A percentile compares a stretch with the other conserved stretches of the same genome.
Evolutionary conservation across 2,113 vertebrate species (phyloP).

Genomic region (Clinocottus analis): DNA sequence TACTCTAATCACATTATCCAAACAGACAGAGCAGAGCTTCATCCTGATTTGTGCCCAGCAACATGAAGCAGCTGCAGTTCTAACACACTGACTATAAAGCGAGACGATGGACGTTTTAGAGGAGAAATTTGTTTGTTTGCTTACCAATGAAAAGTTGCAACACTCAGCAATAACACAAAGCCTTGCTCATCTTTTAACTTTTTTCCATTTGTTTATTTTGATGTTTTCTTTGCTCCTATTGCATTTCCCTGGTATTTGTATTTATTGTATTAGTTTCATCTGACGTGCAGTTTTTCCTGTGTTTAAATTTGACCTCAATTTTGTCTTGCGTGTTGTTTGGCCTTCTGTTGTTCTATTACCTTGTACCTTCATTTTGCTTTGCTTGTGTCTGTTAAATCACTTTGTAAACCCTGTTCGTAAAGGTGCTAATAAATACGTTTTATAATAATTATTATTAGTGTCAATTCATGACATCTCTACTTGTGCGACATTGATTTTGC

Average conservation of each 20-base stretch:
- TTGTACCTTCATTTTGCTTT: neutral
- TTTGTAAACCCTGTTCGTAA: neutral
- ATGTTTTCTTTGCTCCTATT: no score
- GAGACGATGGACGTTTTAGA: neutral
- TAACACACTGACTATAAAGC: conserved; percentile 2
- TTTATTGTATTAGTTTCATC: neutral
- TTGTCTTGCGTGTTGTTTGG: neutral
- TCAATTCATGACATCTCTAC: neutral
- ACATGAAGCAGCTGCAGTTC: neutral
- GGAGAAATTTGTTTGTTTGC: neutral
- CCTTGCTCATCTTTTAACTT: neutral
- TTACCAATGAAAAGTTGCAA: no score
- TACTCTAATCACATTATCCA: neutral
- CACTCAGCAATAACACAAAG: neutral
- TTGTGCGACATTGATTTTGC: neutral
- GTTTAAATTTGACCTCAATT: neutral
- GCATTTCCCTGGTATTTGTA: no score
- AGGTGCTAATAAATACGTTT: neutral
- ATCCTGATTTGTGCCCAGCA: conserved; percentile 5
- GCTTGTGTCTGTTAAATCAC: neutral
- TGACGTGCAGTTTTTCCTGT: neutral
- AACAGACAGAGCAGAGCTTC: neutral
- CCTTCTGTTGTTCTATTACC: neutral
- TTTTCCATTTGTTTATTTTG: no score
- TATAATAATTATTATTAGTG: neutral